These are phyloP conservation scores for Corbicula japonica DNA, from an alignment of 2,888 invertebrate genomes.

Conservation along the genomic window DNA sequence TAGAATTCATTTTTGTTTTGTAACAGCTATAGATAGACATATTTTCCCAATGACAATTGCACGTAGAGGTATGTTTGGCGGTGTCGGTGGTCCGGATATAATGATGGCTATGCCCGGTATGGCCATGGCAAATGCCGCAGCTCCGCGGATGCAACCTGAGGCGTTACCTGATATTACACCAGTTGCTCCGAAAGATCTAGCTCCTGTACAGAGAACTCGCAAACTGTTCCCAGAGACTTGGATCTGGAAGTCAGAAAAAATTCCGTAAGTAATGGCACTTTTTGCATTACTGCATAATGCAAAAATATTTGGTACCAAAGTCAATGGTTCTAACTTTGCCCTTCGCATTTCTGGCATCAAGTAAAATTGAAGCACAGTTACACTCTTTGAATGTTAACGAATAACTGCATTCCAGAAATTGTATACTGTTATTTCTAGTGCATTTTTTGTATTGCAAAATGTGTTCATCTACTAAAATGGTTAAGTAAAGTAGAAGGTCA, in stretches of 20 bases:
- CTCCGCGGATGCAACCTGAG: neutral
- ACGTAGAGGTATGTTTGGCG: neutral
- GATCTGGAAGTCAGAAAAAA: constrained; percentile 90
- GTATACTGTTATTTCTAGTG: too few species aligned
- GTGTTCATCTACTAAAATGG: too few species aligned
- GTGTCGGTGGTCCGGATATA: neutral
- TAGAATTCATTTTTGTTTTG: neutral
- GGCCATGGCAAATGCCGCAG: neutral
- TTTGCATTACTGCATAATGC: too few species aligned
- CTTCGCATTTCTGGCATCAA: too few species aligned
- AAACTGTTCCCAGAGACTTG: constrained; percentile 92
- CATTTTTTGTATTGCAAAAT: too few species aligned
- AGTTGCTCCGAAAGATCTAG: constrained; percentile 30
- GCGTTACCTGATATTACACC: neutral
- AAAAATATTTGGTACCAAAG: too few species aligned
- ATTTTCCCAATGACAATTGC: neutral
- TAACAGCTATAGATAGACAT: neutral
- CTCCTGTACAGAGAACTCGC: constrained; percentile 86
- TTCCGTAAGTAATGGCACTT: constrained; percentile 87
- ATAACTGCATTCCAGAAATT: too few species aligned
- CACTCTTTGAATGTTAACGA: too few species aligned
- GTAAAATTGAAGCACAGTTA: too few species aligned
- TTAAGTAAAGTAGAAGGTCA: too few species aligned
- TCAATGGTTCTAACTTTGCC: too few species aligned
- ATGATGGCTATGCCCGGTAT: neutral